Evolutionary conservation across 2,888 invertebrate species (phyloP).

Genomic region (Drosophila eohydei): DNA sequence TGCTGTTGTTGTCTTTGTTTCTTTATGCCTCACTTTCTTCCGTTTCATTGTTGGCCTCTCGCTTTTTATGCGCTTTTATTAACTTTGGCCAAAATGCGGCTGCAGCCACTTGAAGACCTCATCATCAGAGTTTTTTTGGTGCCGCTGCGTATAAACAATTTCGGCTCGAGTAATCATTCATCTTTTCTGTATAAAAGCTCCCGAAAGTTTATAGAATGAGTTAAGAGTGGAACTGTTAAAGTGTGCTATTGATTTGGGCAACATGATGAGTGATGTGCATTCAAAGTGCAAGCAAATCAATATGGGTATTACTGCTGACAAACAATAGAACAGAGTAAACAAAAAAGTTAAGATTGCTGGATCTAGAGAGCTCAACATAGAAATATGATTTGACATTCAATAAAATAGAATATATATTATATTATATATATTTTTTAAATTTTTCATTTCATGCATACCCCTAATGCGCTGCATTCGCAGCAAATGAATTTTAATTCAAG

Average conservation of each 20-base stretch:
- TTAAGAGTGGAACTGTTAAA: conserved; percentile 20
- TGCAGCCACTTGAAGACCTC: conserved; percentile 76
- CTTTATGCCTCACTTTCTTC: conserved; percentile 19
- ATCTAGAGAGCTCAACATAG: too few relatives aligned
- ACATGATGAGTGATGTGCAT: conserved; percentile 67
- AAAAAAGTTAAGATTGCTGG: neutral
- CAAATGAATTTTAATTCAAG: conserved; percentile 77
- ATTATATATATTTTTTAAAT: neutral
- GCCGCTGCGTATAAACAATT: conserved; percentile 63
- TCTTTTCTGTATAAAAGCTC: conserved; percentile 60
- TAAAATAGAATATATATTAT: neutral
- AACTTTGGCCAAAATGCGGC: conserved; percentile 77
- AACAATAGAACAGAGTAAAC: neutral
- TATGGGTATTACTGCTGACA: conserved; percentile 13
- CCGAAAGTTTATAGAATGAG: conserved; percentile 18
- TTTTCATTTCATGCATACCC: conserved; percentile 28
- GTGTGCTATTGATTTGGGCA: conserved; percentile 56
- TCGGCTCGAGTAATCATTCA: conserved; percentile 70
- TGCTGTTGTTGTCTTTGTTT: conserved; percentile 40
- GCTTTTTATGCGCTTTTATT: conserved; percentile 78
- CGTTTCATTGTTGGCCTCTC: conserved; percentile 67
- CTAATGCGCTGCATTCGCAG: conserved; percentile 45
- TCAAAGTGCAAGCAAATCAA: conserved; percentile 18
- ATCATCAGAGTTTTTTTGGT: conserved; percentile 33
- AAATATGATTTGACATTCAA: too few relatives aligned